Percentiles rank a stretch among this genome's conserved stretches.
Conservation (phyloP, 2,797 vertebrate species). For the Thalassophryne amazonica region DNA sequence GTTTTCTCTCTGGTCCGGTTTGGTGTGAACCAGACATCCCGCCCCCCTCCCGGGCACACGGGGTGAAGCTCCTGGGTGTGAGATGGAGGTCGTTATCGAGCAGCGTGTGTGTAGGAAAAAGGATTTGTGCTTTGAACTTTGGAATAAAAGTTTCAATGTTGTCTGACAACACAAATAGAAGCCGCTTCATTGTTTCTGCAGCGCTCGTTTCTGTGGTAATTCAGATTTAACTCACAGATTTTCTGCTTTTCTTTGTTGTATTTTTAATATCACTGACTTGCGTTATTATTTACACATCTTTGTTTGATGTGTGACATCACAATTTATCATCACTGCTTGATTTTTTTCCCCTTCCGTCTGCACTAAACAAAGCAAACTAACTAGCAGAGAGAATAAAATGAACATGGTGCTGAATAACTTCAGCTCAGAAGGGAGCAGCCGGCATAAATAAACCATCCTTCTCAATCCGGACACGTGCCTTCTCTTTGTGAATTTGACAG, state of each 20-base stretch:
- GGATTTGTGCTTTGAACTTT: constrained; percentile 46
- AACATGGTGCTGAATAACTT: constrained; percentile 22
- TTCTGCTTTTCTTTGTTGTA: constrained; percentile 4
- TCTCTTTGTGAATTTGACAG: constrained; percentile 48
- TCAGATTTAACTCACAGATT: constrained; percentile 4
- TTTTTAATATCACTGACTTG: constrained; percentile 9
- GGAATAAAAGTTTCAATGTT: constrained; percentile 34
- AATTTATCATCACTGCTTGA: background rate
- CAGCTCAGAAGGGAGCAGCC: constrained; percentile 22
- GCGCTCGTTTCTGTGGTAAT: background rate
- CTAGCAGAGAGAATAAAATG: background rate
- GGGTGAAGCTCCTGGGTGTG: constrained; percentile 60
- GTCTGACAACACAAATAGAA: constrained; percentile 21
- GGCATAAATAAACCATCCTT: constrained; percentile 56
- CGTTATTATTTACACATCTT: background rate
- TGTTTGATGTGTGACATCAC: background rate
- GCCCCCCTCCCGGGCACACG: constrained; percentile 49
- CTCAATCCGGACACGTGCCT: constrained; percentile 37
- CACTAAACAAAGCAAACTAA: constrained; percentile 1
- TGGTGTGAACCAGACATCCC: constrained; percentile 38
- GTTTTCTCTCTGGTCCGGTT: constrained; percentile 34
- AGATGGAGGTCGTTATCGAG: constrained; percentile 59
- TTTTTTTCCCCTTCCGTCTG: background rate
- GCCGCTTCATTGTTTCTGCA: background rate
- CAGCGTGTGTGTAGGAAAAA: constrained; percentile 34